Evolutionary conservation across 1,140 invertebrate species (phyloP).

Genomic region (Megathymus violae): DNA sequence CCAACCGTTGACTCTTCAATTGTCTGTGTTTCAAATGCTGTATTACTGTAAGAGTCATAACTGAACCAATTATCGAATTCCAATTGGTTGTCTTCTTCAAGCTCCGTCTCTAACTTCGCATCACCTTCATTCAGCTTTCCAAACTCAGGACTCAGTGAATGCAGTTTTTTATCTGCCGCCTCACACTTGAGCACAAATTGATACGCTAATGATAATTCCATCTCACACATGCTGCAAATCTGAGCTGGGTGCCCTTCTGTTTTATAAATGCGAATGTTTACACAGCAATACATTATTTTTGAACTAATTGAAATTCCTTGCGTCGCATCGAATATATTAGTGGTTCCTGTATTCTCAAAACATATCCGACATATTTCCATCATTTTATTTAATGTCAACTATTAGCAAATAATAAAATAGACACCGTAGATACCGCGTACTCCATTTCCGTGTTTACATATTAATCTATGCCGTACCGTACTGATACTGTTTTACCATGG

Average conservation of each 20-base stretch:
- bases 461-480: too few relatives aligned
- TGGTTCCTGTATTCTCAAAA: conserved; percentile 51
- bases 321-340: conserved; percentile 49
- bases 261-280: conserved; percentile 52
- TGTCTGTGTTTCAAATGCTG: conserved; percentile 16
- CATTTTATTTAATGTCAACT: too few relatives aligned
- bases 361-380: conserved; percentile 68
- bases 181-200: conserved; percentile 67
- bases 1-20: conserved; percentile 2
- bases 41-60: conserved; percentile 25
- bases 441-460: too few relatives aligned
- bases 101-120: conserved; percentile 21
- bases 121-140: neutral
- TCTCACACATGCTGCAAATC: conserved; percentile 57
- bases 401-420: too few relatives aligned
- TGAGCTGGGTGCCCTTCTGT: conserved; percentile 53
- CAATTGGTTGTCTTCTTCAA: conserved; percentile 38
- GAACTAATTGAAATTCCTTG: conserved; percentile 42
- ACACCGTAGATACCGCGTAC: too few relatives aligned
- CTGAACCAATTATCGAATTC: conserved; percentile 38
- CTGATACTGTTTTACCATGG: too few relatives aligned
- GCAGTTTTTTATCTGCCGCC: conserved; percentile 58
- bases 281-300: conserved; percentile 68
- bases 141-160: conserved; percentile 25
- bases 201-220: conserved; percentile 53